Base-by-base conservation (phyloP, 92 coral and sea anemone genomes). In the Phenganax subtilis region DNA sequence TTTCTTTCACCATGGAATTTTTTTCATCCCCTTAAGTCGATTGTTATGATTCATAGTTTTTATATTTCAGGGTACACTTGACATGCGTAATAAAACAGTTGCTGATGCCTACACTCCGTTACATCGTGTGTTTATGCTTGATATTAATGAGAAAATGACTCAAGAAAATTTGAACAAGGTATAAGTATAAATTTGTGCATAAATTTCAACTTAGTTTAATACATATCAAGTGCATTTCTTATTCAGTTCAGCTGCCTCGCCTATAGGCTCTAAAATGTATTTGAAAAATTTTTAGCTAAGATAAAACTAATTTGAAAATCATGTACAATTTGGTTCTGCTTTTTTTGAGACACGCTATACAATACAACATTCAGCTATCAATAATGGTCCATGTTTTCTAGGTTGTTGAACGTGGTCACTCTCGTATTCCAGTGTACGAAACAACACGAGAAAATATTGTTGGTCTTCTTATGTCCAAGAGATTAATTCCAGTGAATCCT, bases 21-120 rank as follows among this genome's bases (percentile, higher is more conserved):
- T 20, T 20, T 20, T 20, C 25, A 20, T 20, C 25, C 25, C 25
- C 25, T 20, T 0, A 20, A 20, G 25, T 29, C 20, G 6, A 71
- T 8, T 20, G 57, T 52, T 44, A 71, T 11, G 28, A n/a, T 70
- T 29, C 20, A 3, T 57, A 68, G 6, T 25, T 58, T 55, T 51
- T 4, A 10, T 10, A 16, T 12, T 55, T 62, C 71, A 96, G 99
- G 99, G 99, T 71, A 97, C 99, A 20, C 60, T 96, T 71, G 99
- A 96, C 54, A 90, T 96, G 97, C 88, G 99, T 47, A 96, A 89
- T 81, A 96, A 92, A 75, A 90, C 97, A 37, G 97, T 96, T 10
- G 80, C 75, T 51, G 96, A 96, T 79, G 88, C 84, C n/a, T 96
- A 88, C 85, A 96, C 99, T 10, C 96, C 93, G 6, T 57, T 96